phyloP scores from a whole-genome alignment of 2,113 vertebrate genomes.

The Telmatochromis bifrenatus region DNA sequence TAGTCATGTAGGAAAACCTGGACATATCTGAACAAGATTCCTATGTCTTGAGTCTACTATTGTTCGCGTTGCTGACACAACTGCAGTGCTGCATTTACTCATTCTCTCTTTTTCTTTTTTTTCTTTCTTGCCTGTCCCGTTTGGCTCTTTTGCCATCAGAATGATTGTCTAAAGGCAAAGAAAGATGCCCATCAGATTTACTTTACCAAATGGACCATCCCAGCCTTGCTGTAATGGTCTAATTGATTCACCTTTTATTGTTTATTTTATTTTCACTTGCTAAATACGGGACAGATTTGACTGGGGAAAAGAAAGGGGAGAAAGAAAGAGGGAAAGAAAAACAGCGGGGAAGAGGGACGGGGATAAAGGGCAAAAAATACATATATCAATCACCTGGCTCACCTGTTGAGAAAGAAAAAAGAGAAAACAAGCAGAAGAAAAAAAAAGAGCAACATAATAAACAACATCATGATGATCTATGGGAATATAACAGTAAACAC shows the following conservation, averaged over 20 bases:
- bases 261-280: too few species aligned
- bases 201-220: neutral
- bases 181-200: neutral
- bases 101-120: neutral
- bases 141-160: neutral
- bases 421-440: too few species aligned
- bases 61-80: neutral
- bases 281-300: too few species aligned
- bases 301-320: too few species aligned
- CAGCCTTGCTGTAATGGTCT: neutral
- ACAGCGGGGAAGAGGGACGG: accelerated
- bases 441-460: too few species aligned
- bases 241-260: neutral
- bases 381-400: too few species aligned
- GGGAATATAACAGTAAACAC: too few species aligned
- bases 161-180: neutral
- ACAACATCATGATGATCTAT: too few species aligned
- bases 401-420: too few species aligned
- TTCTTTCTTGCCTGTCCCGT: neutral
- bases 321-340: too few species aligned
- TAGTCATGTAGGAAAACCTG: neutral
- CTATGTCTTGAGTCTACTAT: neutral
- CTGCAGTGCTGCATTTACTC: neutral
- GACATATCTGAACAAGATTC: neutral
- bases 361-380: too few species aligned